Percentiles rank a stretch among this genome's conserved stretches.
These are phyloP conservation scores for Hippocampus mohnikei DNA, from an alignment of 2,113 vertebrate genomes.

Conservation along the genomic window DNA sequence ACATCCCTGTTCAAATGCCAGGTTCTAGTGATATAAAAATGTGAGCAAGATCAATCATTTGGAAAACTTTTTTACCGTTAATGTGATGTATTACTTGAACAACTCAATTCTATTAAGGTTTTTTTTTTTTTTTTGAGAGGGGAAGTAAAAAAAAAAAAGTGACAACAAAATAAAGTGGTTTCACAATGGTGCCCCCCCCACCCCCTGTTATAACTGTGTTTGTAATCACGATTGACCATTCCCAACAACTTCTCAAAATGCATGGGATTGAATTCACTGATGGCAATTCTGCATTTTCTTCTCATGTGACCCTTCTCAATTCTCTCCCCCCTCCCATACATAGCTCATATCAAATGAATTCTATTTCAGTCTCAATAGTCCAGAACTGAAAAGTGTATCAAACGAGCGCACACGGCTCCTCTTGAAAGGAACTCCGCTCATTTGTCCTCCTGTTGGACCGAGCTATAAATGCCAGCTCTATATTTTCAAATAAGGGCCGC, in stretches of 20 bases:
- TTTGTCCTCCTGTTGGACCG: conserved; percentile 37
- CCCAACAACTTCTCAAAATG: no score
- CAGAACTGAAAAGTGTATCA: conserved; percentile 36
- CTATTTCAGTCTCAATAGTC: conserved; percentile 23
- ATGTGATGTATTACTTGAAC: background rate
- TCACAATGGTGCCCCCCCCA: no score
- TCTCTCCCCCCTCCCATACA: no score
- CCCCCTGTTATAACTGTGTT: no score
- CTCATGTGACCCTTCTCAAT: background rate
- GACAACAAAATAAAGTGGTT: background rate
- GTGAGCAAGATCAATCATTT: no score
- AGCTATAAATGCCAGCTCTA: conserved; percentile 61
- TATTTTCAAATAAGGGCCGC: conserved; percentile 52
- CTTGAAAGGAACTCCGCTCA: conserved; percentile 16
- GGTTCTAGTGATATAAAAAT: background rate
- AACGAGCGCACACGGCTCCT: conserved; percentile 21
- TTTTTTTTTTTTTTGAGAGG: background rate
- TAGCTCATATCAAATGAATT: conserved; percentile 6
- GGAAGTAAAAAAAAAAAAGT: background rate
- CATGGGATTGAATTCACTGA: background rate
- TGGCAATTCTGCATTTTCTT: no score
- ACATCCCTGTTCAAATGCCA: no score
- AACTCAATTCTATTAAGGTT: background rate
- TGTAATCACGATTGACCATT: background rate
- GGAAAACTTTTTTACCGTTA: background rate